phyloP scores from a whole-genome alignment of 2,797 vertebrate genomes.

The Chiroxiphia lanceolata region DNA sequence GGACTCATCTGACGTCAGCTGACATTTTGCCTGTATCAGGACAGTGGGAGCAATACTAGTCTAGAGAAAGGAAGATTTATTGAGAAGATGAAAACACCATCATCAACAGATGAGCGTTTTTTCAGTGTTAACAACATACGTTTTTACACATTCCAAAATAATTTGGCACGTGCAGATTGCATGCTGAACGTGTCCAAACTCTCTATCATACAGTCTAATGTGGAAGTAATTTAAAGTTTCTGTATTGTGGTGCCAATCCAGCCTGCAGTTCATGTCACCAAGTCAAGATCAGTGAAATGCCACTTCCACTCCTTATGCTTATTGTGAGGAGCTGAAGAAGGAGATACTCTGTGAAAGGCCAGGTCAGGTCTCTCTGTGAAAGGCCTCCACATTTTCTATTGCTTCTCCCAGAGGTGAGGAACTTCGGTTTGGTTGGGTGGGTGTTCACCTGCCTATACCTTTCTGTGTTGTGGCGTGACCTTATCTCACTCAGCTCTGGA shows the following conservation, averaged over 20 bases:
- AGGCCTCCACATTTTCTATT: neutral
- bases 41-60: neutral
- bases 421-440: neutral
- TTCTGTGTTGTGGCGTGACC: neutral
- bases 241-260: neutral
- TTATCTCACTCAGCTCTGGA: neutral
- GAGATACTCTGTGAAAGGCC: neutral
- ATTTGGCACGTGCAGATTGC: neutral
- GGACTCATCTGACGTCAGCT: conserved; percentile 2
- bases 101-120: neutral
- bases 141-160: conserved; percentile 23
- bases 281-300: neutral
- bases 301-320: neutral
- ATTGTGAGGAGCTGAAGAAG: neutral
- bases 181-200: neutral
- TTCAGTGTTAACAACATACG: neutral
- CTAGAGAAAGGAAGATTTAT: neutral
- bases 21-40: neutral
- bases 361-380: neutral
- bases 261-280: neutral
- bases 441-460: neutral
- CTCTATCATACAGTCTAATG: neutral
- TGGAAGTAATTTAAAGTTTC: conserved; percentile 22
- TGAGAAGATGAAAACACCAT: neutral
- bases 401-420: neutral